These are phyloP conservation scores for Zoroaster sp. DNA, from an alignment of 53 echinoderm and acorn worm species.

Conservation along the genomic window DNA sequence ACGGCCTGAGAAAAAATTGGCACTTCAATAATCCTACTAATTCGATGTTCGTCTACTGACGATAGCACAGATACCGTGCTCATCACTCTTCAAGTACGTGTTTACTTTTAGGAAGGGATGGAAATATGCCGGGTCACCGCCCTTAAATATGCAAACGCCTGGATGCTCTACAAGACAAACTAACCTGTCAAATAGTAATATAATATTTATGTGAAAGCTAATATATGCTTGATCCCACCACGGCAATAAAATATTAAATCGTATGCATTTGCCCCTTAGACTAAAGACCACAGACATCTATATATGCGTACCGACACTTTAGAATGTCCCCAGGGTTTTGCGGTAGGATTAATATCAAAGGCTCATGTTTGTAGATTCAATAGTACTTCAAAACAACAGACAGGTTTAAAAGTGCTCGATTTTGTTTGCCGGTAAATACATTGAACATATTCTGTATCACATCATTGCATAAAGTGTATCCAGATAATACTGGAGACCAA, in stretches of 20 bases:
- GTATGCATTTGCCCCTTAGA: not conserved
- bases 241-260: not conserved
- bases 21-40: not conserved
- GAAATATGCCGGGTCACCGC: slow-evolving; percentile 27
- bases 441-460: not conserved
- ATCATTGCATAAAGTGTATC: no score
- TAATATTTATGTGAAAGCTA: not conserved
- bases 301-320: not conserved
- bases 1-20: not conserved
- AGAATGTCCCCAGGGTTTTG: not conserved
- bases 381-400: not conserved
- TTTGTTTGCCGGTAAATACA: not conserved
- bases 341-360: not conserved
- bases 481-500: not conserved
- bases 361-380: not conserved
- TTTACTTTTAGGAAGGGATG: slow-evolving; percentile 25
- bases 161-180: not conserved
- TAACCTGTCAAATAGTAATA: not conserved
- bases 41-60: slow-evolving; percentile 12
- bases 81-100: slow-evolving; percentile 9
- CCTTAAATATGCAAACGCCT: not conserved
- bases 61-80: not conserved
- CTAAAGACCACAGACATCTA: not conserved
- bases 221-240: not conserved
- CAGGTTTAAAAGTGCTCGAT: not conserved